phyloP scores from a whole-genome alignment of 2,888 invertebrate species.

The Leptopilina myrica region DNA sequence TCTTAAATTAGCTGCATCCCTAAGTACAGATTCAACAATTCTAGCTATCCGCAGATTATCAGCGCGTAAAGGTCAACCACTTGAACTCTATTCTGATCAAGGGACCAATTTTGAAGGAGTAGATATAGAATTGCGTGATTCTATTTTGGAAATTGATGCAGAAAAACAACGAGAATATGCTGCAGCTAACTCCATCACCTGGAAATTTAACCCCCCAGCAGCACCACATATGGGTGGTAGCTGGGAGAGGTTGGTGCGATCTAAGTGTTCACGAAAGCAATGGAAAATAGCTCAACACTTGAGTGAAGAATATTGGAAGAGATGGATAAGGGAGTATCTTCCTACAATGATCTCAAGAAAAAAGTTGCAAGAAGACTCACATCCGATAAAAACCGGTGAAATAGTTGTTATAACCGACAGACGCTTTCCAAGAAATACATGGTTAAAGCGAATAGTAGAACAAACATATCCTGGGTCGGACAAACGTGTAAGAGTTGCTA shows the following conservation, averaged over 20 bases:
- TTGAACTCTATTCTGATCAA: not conserved
- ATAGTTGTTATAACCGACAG: slow-evolving; percentile 40
- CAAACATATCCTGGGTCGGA: slow-evolving; percentile 2
- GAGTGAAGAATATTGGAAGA: slow-evolving; percentile 56
- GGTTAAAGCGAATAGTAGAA: slow-evolving; percentile 35
- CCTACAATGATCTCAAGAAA: slow-evolving; percentile 53
- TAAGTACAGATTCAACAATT: too few relatives aligned
- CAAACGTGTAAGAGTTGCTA: too few relatives aligned
- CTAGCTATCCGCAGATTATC: too few relatives aligned
- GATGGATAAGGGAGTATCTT: slow-evolving; percentile 65
- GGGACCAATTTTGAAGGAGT: not conserved
- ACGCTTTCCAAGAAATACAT: slow-evolving; percentile 31
- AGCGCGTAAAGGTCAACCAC: not conserved
- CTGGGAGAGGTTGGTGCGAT: slow-evolving; percentile 29
- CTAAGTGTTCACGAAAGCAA: slow-evolving; percentile 41
- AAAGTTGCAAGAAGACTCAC: slow-evolving; percentile 47
- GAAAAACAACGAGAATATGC: slow-evolving; percentile 19
- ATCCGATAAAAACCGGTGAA: slow-evolving; percentile 29
- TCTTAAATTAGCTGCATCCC: too few relatives aligned
- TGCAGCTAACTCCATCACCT: slow-evolving; percentile 42
- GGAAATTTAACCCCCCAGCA: slow-evolving; percentile 58
- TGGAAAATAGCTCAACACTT: slow-evolving; percentile 43
- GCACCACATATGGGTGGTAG: slow-evolving; percentile 28
- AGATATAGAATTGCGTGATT: not conserved
- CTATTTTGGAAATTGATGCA: not conserved